A percentile compares a stretch with the other conserved stretches of the same genome.
phyloP scores from a whole-genome alignment of 2,888 invertebrate species.

The Drosophila meridiana region DNA sequence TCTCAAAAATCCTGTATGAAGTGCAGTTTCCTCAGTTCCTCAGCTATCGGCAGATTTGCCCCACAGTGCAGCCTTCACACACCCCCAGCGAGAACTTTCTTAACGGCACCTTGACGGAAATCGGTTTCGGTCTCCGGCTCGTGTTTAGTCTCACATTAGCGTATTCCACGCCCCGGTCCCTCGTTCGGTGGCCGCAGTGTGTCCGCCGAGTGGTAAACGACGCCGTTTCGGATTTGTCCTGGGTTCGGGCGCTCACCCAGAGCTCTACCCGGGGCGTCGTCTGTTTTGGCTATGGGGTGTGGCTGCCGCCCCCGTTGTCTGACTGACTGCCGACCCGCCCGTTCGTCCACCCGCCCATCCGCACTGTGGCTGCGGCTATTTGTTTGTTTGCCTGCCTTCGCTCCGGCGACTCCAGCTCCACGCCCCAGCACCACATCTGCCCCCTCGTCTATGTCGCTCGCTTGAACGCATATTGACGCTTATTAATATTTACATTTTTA shows the following conservation, averaged over 20 bases:
- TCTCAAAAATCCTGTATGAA: too few relatives aligned
- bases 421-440: not conserved
- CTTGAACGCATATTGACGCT: constrained; percentile 77
- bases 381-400: constrained; percentile 56
- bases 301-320: constrained; percentile 12
- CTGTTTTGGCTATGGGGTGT: constrained; percentile 49
- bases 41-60: constrained; percentile 6
- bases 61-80: constrained; percentile 26
- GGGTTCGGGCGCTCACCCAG: constrained; percentile 22
- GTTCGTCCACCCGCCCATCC: not conserved
- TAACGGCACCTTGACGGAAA: constrained; percentile 62
- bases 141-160: constrained; percentile 79
- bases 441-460: constrained; percentile 17
- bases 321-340: not conserved
- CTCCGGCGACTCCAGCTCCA: constrained; percentile 18
- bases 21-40: rapidly evolving
- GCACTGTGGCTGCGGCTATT: constrained; percentile 46
- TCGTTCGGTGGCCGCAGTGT: constrained; percentile 22
- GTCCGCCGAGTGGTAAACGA: constrained; percentile 64
- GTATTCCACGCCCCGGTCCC: constrained; percentile 43
- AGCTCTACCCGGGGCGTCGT: constrained; percentile 46
- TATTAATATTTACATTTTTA: constrained; percentile 82
- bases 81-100: not conserved
- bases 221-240: constrained; percentile 56
- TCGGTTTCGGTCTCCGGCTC: constrained; percentile 70